These are phyloP conservation scores for Acleris sparsana DNA, from an alignment of 2,888 invertebrate species.

Conservation along the genomic window DNA sequence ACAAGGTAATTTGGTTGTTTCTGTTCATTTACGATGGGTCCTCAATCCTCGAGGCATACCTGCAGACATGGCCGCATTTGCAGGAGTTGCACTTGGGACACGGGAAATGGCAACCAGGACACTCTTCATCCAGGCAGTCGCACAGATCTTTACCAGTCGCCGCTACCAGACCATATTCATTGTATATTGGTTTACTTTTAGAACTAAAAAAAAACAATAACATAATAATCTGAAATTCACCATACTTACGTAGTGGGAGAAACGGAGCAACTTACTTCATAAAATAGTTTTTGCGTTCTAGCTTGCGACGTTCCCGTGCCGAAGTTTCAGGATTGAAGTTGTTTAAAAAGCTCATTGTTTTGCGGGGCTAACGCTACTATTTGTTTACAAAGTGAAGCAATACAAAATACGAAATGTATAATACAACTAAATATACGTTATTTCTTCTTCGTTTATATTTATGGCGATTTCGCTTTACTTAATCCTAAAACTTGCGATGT, in stretches of 20 bases:
- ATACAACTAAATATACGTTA: no score
- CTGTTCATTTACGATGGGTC: no score
- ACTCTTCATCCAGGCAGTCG: conserved; percentile 91
- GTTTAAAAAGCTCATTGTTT: conserved; percentile 69
- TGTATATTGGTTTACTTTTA: conserved; percentile 85
- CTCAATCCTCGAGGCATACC: conserved; percentile 55
- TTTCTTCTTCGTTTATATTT: no score
- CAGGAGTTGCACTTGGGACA: conserved; percentile 88
- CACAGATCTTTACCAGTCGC: conserved; percentile 88
- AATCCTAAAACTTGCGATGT: no score
- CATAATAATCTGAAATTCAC: neutral
- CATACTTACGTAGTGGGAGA: neutral
- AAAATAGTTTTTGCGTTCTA: conserved; percentile 85
- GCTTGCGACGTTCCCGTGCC: conserved; percentile 89
- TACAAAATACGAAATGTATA: no score
- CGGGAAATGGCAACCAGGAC: conserved; percentile 93
- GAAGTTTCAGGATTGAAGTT: conserved; percentile 92
- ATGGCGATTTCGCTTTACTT: no score
- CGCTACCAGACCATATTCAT: conserved; percentile 87
- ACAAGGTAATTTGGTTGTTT: no score
- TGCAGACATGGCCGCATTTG: conserved; percentile 92
- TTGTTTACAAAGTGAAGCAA: neutral
- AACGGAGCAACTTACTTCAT: conserved; percentile 54
- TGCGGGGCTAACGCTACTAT: neutral
- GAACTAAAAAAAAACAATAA: conserved; percentile 59